phyloP scores from a whole-genome alignment of 2,888 invertebrate genomes.

The Drosophila kuntzei region DNA sequence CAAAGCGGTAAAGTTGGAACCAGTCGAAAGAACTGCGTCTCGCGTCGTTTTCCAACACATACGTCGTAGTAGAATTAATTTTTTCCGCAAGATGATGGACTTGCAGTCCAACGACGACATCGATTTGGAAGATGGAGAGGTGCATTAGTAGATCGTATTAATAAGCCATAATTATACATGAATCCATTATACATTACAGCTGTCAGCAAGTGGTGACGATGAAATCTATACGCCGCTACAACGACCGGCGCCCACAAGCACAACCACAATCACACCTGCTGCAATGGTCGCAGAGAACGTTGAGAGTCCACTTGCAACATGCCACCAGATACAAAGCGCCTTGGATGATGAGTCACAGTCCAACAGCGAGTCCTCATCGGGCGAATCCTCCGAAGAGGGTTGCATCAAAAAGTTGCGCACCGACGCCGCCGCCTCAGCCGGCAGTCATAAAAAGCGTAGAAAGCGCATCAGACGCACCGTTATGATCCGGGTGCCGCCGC shows the following conservation, averaged over 20 bases:
- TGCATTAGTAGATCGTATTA: slow-evolving; percentile 80
- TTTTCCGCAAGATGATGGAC: slow-evolving; percentile 69
- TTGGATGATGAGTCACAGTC: slow-evolving; percentile 77
- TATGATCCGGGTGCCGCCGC: slow-evolving; percentile 76
- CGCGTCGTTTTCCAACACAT: slow-evolving; percentile 52
- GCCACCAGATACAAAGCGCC: slow-evolving; percentile 68
- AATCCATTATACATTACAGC: slow-evolving; percentile 47
- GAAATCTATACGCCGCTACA: slow-evolving; percentile 84
- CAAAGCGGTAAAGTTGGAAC: background rate
- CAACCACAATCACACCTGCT: slow-evolving; percentile 31
- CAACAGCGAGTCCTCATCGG: slow-evolving; percentile 76
- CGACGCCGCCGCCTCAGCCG: slow-evolving; percentile 42
- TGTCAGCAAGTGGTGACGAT: slow-evolving; percentile 82
- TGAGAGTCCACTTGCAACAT: slow-evolving; percentile 61
- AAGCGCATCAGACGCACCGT: slow-evolving; percentile 82
- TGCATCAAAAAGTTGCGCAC: slow-evolving; percentile 77
- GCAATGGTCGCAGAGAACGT: slow-evolving; percentile 42
- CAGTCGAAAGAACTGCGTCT: slow-evolving; percentile 13
- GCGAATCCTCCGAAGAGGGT: slow-evolving; percentile 83
- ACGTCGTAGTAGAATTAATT: slow-evolving; percentile 55
- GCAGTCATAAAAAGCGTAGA: slow-evolving; percentile 61
- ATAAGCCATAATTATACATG: background rate
- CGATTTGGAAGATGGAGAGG: slow-evolving; percentile 90
- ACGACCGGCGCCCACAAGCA: slow-evolving; percentile 65
- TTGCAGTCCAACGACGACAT: slow-evolving; percentile 85